Base-by-base conservation (phyloP, 2,888 invertebrate species). In the Timandra comae region DNA sequence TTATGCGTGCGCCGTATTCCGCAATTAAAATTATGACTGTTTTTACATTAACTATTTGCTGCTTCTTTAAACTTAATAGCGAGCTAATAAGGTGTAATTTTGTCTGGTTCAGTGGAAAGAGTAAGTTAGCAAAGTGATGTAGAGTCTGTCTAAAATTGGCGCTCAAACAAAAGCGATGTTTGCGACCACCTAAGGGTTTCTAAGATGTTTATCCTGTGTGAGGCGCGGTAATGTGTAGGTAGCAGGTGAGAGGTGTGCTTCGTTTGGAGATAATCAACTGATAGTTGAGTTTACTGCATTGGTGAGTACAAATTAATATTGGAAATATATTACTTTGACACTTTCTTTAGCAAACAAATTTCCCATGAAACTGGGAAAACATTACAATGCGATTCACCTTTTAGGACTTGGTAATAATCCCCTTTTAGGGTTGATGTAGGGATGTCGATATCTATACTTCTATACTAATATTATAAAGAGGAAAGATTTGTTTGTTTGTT, bases 171-270 rank as follows among this genome's bases (percentile, higher is more conserved):
- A 62, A 59, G 54, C 51, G 41, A 46, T 82, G 73, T 82, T 84
- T 82, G 81, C 74, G 81, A 80, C 82, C 82, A 84, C 82, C 81
- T 77, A 57, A 71, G 71, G 71, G 60, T 58, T 73, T 75, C 75
- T 70, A 63, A 66, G 72, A 67, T 68, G 54, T 56, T 55, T 53
- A 49, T 55, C 49, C 56, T 47, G 9, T 9, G 52, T 43, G 49
- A 43, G 51, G 41, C 44, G 49, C 45, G 45, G 40, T 47, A 47
- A 45, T 26, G 38, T 21, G 30, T 10, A 11, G 9, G 19, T 21
- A 21, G 11, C 19, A 11, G 9, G 5, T 6, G 16, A 16, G 16
- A 16, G 16, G 16, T 16, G 16, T 6, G 16, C 4, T 16, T n/a
- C n/a, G n/a, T n/a, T n/a, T n/a, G n/a, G n/a, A n/a, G n/a, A n/a